Base-by-base conservation (phyloP, 2,113 vertebrate species). In the Tretioscincus oriximinensis region DNA sequence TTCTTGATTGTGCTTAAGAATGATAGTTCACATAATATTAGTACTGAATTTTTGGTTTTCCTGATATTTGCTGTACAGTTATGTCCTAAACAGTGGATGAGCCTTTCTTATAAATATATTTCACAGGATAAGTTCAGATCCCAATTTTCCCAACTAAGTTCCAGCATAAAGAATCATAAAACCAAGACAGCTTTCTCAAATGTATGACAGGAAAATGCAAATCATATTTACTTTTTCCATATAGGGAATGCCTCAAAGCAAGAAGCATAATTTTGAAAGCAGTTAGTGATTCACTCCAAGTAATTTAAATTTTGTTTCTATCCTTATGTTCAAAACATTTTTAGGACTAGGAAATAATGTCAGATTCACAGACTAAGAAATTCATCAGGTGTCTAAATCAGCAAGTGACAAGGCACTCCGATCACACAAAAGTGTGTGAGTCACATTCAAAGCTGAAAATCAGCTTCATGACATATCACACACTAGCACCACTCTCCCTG, bases 401-500 rank as follows among this genome's bases (percentile, higher is more conserved):
- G 75, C 9, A 65, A n/a, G 21, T 47, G 74, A 64, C 35, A 45
- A 14, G 26, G 28, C 35, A 14, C 35, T 76, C 45, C 81, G 83
- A 90, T 78, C 73, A 84, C 80, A 73, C 65, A 85, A 84, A 21
- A 9, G 20, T 41, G 78, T 64, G 79, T 76, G 77, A 74, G 85
- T 78, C 84, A 86, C 84, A 91, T 93, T 85, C 73, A 80, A 91
- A 74, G 65, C 78, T 67, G 82, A 18, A 77, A 67, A 74, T 88
- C 79, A 66, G 87, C 73, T 65, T 49, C 70, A 76, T 87, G 81
- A 80, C 89, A 85, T 73, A 84, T 81, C 72, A 86, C 87, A 73
- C 65, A 0, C 0, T 1, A 82, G 49, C 58, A 45, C 67, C 78
- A 77, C 65, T 89, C 82, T 77, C 45, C 89, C 87, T 82, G 80